Evolutionary conservation across 2,888 invertebrate species (phyloP), one percentile per base, ranked within the genome.

Genomic region (Metacarcinus magister): DNA sequence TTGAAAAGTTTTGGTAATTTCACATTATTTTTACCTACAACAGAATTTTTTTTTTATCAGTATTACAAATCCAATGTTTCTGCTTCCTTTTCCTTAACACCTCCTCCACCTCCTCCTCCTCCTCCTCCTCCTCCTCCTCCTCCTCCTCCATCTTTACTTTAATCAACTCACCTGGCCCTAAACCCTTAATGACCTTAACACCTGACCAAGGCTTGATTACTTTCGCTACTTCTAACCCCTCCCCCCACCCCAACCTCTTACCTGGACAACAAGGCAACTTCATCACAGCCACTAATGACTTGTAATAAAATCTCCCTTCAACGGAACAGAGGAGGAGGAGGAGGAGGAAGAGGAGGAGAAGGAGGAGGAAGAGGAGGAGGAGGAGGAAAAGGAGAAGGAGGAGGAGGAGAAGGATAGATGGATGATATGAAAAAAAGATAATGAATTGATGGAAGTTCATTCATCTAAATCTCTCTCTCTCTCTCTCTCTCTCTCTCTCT

Each of bases 141-240:
- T 32, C 28, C 75, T 82, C 28, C 32, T 82, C 75, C 75, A 82
- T 23, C 75, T n/a, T 82, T 82, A 82, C 75, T 28, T 82, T 82
- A 82, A 82, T 82, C 75, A 82, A 82, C 75, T n/a, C 32, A 28
- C 75, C 28, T 82, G 75, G 28, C 75, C 75, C 10, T 82, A 82
- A 82, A 82, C 75, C 75, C 0, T 82, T 82, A 82, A 82, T 8
- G 75, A 28, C 32, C 75, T 82, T n/a, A 82, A 82, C 75, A 82
- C 75, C 75, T 82, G 75, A 82, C 75, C 28, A 28, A 82, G 8
- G n/a, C 75, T 82, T 82, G 28, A 82, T 82, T 82, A 82, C 75
- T 32, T 82, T 32, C 75, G 5, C 28, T 60, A 82, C 75, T 28
- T 82, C 28, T 54, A 19, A 0, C 8, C 5, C 0, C 10, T 28